Percentiles rank a stretch among this genome's conserved stretches.
Evolutionary conservation across 2,888 invertebrate genomes (phyloP).

Genomic region (Oxytorus armatus): DNA sequence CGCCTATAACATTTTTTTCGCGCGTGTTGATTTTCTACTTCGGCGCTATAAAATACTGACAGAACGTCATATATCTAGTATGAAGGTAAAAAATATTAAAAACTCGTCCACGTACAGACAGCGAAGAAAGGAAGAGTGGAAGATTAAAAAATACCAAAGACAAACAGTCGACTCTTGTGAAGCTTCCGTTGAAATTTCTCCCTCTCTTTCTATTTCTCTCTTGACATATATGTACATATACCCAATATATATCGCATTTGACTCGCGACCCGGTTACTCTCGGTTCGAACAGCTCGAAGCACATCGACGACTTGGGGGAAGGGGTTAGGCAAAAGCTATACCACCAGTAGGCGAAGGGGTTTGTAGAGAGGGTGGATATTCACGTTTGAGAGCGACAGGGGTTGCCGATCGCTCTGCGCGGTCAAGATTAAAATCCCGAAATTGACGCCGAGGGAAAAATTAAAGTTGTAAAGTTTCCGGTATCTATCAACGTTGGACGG

Average conservation of each 20-base stretch:
- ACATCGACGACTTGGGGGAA: conserved; percentile 5
- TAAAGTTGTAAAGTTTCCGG: conserved; percentile 78
- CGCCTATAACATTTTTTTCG: no score
- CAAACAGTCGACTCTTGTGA: conserved; percentile 34
- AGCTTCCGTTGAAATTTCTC: conserved; percentile 32
- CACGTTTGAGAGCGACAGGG: conserved; percentile 29
- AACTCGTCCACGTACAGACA: not conserved
- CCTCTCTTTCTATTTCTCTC: no score
- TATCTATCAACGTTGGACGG: conserved; percentile 79
- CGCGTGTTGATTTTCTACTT: no score
- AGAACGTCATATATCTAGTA: no score
- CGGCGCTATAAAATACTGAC: no score
- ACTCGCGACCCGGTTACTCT: conserved; percentile 56
- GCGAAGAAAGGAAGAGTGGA: not conserved
- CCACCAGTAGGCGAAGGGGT: not conserved
- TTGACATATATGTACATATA: conserved; percentile 27
- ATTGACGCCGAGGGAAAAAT: conserved; percentile 76
- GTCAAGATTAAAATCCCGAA: conserved; percentile 76
- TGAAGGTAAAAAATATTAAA: conserved; percentile 2
- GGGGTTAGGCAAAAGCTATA: conserved; percentile 3
- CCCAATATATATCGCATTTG: conserved; percentile 13
- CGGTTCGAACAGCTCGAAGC: conserved; percentile 45
- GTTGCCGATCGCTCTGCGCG: conserved; percentile 30
- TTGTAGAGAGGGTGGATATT: not conserved
- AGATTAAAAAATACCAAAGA: conserved; percentile 21